Base-by-base conservation (phyloP, 2,888 invertebrate species). In the Chironomus tentans region DNA sequence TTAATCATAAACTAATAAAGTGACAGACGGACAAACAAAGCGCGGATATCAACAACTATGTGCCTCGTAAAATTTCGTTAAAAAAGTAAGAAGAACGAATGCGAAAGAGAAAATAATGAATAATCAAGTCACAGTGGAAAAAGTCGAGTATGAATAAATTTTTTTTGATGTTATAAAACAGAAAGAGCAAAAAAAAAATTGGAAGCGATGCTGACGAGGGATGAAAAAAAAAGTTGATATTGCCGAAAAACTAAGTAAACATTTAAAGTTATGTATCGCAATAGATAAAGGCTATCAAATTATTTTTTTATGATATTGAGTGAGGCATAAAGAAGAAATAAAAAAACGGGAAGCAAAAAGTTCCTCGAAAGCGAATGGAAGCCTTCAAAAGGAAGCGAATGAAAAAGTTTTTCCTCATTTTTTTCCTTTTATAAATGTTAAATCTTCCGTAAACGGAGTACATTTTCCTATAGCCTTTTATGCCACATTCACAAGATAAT, bases 211-310 rank as follows among this genome's bases (percentile, higher is more conserved):
- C 38, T 38, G 38, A 38, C 38, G 38, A 38, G 38, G 38, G 38
- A 38, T 38, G 10, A 38, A 38, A 38, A 38, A 28, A 38, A 38
- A 38, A 38, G 38, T 38, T 38, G 38, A 38, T 38, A 38, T 38
- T 38, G 38, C 38, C 38, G 2, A 38, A 38, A 38, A 38, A 38
- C 38, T 38, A 38, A 38, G 38, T 38, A 10, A 56, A 56, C 56
- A 56, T 56, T 65, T 65, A 21, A 22, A 65, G 13, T 65, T 65
- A 65, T 65, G 65, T 65, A 21, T 65, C 21, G 13, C 65, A 65
- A 65, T 65, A 65, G 21, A 65, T 65, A 65, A 65, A 65, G 22
- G 65, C 65, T 65, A 65, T 65, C 65, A 65, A 65, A 65, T 65
- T 65, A 65, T 65, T 12, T 22, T 65, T 38, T 38, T 38, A 38